Base-by-base conservation (phyloP, 2,113 vertebrate genomes). In the Sterrhoptilus dennistouni region DNA sequence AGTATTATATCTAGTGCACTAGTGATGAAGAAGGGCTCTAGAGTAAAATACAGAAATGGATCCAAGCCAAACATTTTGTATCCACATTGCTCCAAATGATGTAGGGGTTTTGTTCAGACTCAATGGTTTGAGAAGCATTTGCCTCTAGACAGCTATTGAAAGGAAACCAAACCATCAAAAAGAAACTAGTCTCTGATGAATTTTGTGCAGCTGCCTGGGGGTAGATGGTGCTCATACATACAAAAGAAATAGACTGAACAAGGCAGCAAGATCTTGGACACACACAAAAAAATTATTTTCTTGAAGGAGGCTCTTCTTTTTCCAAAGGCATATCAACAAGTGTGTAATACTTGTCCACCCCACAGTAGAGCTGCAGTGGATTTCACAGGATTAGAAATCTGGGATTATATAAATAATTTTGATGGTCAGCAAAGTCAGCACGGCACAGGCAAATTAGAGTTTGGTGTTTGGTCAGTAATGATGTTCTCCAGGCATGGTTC, bases 1-100 rank as follows among this genome's bases (percentile, higher is more conserved):
- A 80, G 42, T 15, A 54, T 52, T 64, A 29, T 36, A 79, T 74
- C 40, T 88, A 78, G 60, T 91, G 45, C 8, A 29, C 45, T 57
- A 27, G 36, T 68, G 69, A 59, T 29, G 29, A 88, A 89, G 56
- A 84, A 92, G 42, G 64, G 38, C 79, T 87, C 94, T 82, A 89
- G 60, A 90, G 76, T 27, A 11, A 94, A 93, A 96, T 72, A 75
- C 38, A 95, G 76, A 87, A 80, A 53, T 40, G 44, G 74, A 93
- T 91, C 77, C 81, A 95, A 89, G 83, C 57, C 74, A 93, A 94
- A 93, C 17, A 79, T 85, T 94, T 92, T 14, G 8, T 83, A 93
- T 90, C 42, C 60, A 89, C 89, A 95, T 86, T 80, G 22, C 57
- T 90, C n/a, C 72, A 84, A 89, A 65, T 63, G 35, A 70, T 61